Evolutionary conservation across 2,113 vertebrate genomes (phyloP), one percentile per base, ranked within the genome.

Genomic region (Gulo gulo): DNA sequence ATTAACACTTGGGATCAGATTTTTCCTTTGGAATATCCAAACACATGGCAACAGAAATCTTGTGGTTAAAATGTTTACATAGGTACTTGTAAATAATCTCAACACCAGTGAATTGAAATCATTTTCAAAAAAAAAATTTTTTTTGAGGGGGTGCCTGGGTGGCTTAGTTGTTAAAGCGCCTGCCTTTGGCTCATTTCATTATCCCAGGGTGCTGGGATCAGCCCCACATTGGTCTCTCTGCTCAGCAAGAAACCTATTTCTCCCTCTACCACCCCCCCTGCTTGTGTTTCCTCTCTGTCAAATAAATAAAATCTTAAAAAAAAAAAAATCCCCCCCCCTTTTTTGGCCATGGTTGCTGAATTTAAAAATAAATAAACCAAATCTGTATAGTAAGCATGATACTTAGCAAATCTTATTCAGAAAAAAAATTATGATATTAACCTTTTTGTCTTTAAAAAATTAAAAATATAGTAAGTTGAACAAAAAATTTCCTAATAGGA

Each of bases 351-450:
- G 67, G 23, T 73, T 86, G 78, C 55, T 78, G 23, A 81, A 93
- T 91, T 88, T 79, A 93, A 96, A 94, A 85, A 29, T 67, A 92
- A 94, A 86, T 47, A 97, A 92, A 80, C 16, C 52, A 91, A 55
- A 69, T 90, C 52, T 90, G 31, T 39, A 4, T 55, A 82, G 74
- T 80, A 87, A 80, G 8, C n/a, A 93, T 34, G 15, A 73, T 55
- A 52, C 42, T 93, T 71, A 71, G 13, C 34, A 82, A 74, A 57
- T 84, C 92, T 95, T 78, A 4, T 71, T 94, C 73, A 69, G 67
- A 63, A 78, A 52, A 52, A 94, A 94, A 84, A 61, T 12, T 76
- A 63, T 78, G 16, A 47, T 69, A 73, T 95, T 95, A 91, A 86
- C 8, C 55, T 29, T 94, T 78, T 83, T 6, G 78, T 55, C 12